A percentile compares a stretch with the other conserved stretches of the same genome.
phyloP scores from a whole-genome alignment of 2,888 invertebrate species.

The Mylabris sibirica region DNA sequence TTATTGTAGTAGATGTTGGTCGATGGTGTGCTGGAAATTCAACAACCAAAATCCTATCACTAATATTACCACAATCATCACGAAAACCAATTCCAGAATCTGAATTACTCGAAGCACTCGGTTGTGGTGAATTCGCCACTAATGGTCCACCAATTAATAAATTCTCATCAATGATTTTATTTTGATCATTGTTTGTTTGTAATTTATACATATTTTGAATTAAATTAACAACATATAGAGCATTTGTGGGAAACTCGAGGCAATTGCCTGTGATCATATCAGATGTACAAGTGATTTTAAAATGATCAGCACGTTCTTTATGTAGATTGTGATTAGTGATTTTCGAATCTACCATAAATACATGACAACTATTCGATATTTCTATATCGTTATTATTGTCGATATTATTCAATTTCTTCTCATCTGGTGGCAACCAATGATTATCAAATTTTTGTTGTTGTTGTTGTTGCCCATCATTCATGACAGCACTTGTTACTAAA shows the following conservation, averaged over 20 bases:
- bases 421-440: slow-evolving; percentile 31
- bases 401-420: slow-evolving; percentile 44
- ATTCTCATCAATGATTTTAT: slow-evolving; percentile 50
- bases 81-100: slow-evolving; percentile 95
- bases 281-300: slow-evolving; percentile 84
- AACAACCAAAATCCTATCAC: slow-evolving; percentile 80
- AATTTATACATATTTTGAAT: slow-evolving; percentile 78
- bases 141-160: slow-evolving; percentile 62
- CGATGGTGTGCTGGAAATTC: slow-evolving; percentile 69
- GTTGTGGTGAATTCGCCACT: slow-evolving; percentile 82
- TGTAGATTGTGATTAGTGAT: slow-evolving; percentile 84
- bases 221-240: slow-evolving; percentile 77
- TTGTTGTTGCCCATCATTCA: slow-evolving; percentile 41
- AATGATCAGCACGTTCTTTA: slow-evolving; percentile 78
- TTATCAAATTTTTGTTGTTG: slow-evolving; percentile 37
- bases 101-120: slow-evolving; percentile 90
- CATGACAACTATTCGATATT: slow-evolving; percentile 90
- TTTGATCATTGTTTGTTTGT: slow-evolving; percentile 56
- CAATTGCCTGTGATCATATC: slow-evolving; percentile 81
- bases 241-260: slow-evolving; percentile 88
- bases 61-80: slow-evolving; percentile 85
- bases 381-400: slow-evolving; percentile 62
- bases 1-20: slow-evolving; percentile 43
- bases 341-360: slow-evolving; percentile 92
- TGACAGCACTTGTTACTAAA: slow-evolving; percentile 83